phyloP scores from a whole-genome alignment of 2,113 vertebrate species.

The Anas platyrhynchos region DNA sequence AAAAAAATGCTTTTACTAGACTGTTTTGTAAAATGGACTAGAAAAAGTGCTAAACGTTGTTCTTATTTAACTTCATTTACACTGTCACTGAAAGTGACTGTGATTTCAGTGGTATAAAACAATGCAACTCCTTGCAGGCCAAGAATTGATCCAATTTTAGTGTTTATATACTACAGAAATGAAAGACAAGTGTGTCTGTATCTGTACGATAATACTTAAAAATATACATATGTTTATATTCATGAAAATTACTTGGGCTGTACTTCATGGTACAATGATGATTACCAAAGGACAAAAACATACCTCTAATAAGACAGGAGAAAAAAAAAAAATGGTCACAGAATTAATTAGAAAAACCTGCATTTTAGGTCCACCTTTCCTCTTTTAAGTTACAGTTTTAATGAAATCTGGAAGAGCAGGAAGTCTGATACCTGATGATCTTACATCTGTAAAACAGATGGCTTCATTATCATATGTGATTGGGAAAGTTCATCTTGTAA shows the following conservation, averaged over 20 bases:
- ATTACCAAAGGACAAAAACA: not conserved
- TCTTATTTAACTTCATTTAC: not conserved
- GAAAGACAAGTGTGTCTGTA: not conserved
- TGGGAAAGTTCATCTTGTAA: constrained; percentile 43
- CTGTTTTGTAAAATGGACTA: not conserved
- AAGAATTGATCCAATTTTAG: not conserved
- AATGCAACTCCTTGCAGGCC: not conserved
- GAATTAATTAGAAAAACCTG: not conserved
- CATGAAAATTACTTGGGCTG: not conserved
- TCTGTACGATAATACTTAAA: not conserved
- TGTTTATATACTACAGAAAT: not conserved
- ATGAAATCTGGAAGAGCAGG: not conserved
- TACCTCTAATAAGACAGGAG: not conserved
- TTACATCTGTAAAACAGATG: constrained; percentile 23
- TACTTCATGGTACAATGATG: not conserved
- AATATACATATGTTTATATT: not conserved
- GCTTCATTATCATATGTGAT: not conserved
- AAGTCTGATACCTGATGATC: not conserved
- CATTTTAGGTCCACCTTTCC: not conserved
- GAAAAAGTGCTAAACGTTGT: not conserved
- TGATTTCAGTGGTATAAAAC: not conserved
- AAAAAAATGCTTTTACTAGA: not conserved
- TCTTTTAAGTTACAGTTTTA: not conserved
- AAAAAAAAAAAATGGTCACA: not conserved
- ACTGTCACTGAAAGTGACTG: not conserved